These are phyloP conservation scores for Tetramorium simillimum DNA, from an alignment of 1,140 invertebrate genomes.

Conservation along the genomic window DNA sequence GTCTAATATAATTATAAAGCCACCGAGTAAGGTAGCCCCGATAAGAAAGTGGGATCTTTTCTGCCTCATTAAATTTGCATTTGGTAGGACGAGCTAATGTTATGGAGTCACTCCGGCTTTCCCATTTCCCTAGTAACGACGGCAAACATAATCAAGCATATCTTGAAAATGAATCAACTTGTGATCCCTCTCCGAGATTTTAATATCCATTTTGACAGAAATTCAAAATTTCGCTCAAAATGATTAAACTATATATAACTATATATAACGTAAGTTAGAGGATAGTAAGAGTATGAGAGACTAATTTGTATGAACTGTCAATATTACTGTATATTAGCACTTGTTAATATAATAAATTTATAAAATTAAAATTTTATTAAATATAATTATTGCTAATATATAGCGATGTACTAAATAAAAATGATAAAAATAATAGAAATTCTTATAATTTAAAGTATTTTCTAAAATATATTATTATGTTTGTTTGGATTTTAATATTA, in stretches of 20 bases:
- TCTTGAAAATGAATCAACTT: slow-evolving; percentile 58
- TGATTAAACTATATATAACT: not conserved
- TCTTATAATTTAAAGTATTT: not conserved
- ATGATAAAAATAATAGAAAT: not conserved
- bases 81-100: slow-evolving; percentile 34
- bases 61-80: slow-evolving; percentile 64
- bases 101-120: slow-evolving; percentile 50
- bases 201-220: slow-evolving; percentile 14
- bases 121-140: slow-evolving; percentile 41
- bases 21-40: not conserved
- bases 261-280: not conserved
- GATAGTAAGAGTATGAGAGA: not conserved
- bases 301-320: not conserved
- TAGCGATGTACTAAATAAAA: not conserved
- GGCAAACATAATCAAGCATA: slow-evolving; percentile 61
- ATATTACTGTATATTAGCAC: not conserved
- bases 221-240: not conserved
- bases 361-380: too few relatives aligned
- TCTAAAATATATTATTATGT: not conserved
- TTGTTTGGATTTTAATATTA: not conserved
- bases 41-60: slow-evolving; percentile 44
- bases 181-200: slow-evolving; percentile 40
- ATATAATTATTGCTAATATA: not conserved
- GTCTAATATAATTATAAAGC: slow-evolving; percentile 7
- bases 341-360: not conserved